Conservation (phyloP, 2,888 invertebrate species). For the Epirrita christyi region DNA sequence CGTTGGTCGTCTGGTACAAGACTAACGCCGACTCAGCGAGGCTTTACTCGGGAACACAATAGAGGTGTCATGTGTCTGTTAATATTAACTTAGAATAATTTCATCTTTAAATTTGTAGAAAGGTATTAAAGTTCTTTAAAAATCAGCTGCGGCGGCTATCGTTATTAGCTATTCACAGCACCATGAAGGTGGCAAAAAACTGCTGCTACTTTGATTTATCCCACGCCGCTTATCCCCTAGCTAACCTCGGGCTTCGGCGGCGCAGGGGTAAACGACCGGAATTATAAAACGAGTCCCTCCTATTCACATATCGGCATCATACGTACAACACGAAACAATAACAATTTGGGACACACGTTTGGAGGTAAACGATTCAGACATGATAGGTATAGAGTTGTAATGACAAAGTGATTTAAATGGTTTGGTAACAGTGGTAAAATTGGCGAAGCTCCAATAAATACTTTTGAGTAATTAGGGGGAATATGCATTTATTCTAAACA, state of each 20-base stretch:
- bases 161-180: slow-evolving; percentile 15
- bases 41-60: no score
- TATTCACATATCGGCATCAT: slow-evolving; percentile 24
- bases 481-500: no score
- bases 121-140: no score
- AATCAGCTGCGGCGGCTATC: no score
- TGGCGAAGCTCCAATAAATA: no score
- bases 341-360: not conserved
- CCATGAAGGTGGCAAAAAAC: slow-evolving; percentile 17
- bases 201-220: slow-evolving; percentile 16
- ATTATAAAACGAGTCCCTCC: slow-evolving; percentile 30
- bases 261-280: slow-evolving; percentile 34
- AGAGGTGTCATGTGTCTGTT: no score
- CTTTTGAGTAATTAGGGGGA: no score
- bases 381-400: not conserved
- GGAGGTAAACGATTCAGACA: not conserved
- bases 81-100: no score
- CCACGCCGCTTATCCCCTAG: slow-evolving; percentile 23
- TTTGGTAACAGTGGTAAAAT: no score
- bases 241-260: slow-evolving; percentile 23
- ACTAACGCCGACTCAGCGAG: no score
- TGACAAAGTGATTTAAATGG: not conserved
- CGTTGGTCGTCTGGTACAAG: no score
- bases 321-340: slow-evolving; percentile 12
- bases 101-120: not conserved